Evolutionary conservation across 1,140 invertebrate species (phyloP).

Genomic region (Aphaenogaster rudis): DNA sequence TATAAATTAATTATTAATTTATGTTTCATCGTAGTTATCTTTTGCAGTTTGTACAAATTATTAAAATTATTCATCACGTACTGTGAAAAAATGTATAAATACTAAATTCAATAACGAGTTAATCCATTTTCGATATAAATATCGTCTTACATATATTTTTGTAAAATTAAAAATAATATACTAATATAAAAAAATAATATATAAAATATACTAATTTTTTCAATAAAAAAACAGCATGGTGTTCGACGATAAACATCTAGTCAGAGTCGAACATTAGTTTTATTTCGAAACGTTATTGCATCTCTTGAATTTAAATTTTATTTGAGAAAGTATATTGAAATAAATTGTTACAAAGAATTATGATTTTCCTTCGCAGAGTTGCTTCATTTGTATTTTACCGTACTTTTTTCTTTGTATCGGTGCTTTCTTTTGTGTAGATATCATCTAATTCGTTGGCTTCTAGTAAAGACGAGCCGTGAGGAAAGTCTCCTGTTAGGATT

Average conservation of each 20-base stretch:
- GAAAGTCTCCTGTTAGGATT: not conserved
- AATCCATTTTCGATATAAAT: slow-evolving; percentile 43
- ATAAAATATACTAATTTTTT: not conserved
- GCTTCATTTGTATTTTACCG: slow-evolving; percentile 91
- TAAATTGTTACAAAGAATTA: slow-evolving; percentile 73
- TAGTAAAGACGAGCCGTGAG: slow-evolving; percentile 77
- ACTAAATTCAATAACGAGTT: slow-evolving; percentile 22
- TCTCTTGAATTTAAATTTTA: not conserved
- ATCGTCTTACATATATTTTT: not conserved
- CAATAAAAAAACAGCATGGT: not conserved
- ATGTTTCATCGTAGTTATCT: slow-evolving; percentile 6
- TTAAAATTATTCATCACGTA: slow-evolving; percentile 23
- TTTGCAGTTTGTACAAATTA: not conserved
- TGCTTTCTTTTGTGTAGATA: slow-evolving; percentile 77
- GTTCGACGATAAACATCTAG: not conserved
- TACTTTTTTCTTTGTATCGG: slow-evolving; percentile 86
- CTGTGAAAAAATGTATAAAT: slow-evolving; percentile 26
- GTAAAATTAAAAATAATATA: slow-evolving; percentile 24
- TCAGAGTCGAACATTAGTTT: not conserved
- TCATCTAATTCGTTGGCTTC: slow-evolving; percentile 85
- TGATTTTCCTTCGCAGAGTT: slow-evolving; percentile 90
- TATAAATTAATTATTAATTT: slow-evolving; percentile 18
- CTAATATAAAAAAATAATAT: not conserved
- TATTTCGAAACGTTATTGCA: too few relatives aligned
- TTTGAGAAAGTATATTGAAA: not conserved